Evolutionary conservation across 2,113 vertebrate species (phyloP), one percentile per base, ranked within the genome.

Genomic region (Dipodomys spectabilis): DNA sequence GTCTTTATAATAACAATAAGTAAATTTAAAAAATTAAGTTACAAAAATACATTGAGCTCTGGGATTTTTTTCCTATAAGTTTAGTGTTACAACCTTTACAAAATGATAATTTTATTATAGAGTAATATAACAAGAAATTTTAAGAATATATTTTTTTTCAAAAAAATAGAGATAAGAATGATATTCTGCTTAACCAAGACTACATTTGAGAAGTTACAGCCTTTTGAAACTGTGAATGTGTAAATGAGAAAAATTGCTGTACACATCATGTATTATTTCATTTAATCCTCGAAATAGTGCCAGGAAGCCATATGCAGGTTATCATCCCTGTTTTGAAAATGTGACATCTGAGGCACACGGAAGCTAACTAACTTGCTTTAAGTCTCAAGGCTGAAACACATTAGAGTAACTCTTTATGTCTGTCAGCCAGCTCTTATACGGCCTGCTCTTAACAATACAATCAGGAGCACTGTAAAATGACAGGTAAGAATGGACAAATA

Each of bases 41-140:
- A 53, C 13, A 60, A 79, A 90, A 65, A 49, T 91, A 16, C 28
- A 93, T 19, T 5, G 5, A n/a, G 8, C 1, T 84, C 45, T 87
- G 44, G 60, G 39, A 39, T 49, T 90, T 91, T 95, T 91, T 95
- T 45, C 72, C 72, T 82, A 65, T 62, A 23, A 53, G 16, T 32
- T 67, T 82, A 84, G 25, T 89, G 32, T 6, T 84, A 75, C 20
- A 69, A 65, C 6, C 22, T 72, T 65, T 92, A 57, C 90, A 86
- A 94, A 90, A 71, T 69, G 16, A 71, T 80, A 83, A 32, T 3
- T 9, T 86, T 88, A 85, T 60, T 57, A 3, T 28, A 83, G 12
- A 82, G 22, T 65, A 92, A 73, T 68, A 77, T 35, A 89, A 81
- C 30, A 86, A 77, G 39, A 85, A 89, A 86, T 89, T 27, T 94